Base-by-base conservation (phyloP, 1,140 invertebrate genomes). In the Geopemphigus sp. region DNA sequence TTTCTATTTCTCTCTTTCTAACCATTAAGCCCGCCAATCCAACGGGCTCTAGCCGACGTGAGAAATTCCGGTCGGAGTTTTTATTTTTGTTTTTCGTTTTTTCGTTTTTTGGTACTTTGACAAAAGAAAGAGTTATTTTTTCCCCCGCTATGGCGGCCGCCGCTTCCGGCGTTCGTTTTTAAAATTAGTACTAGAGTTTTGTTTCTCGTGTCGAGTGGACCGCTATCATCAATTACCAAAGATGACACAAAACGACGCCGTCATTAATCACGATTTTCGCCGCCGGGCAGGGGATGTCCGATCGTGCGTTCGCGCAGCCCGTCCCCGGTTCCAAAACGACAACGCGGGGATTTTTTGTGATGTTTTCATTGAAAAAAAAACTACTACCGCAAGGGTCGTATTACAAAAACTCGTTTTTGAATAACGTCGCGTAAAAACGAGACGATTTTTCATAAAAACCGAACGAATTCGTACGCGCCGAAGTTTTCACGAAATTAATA, bases 221-320 rank as follows among this genome's bases (percentile, higher is more conserved):
- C 74, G 45, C 74, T 61, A 78, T 78, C 74, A 78, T 78, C 74
- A 78, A 78, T 78, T 78, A 78, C 74, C 74, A 63, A 78, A 78
- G 57, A 78, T 63, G 74, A 78, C 74, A 78, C 74, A 50, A 50
- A 61, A 78, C 74, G 74, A 78, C 57, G 53, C 47, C 22, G 74
- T 78, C 74, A 78, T 78, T 78, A 63, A 78, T 78, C 74, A 78
- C 57, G 54, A 63, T 61, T 78, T 78, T 78, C 45, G 74, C 57
- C 26, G 54, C 29, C 29, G 45, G 56, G 57, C 22, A 78, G 45
- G 74, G 56, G 39, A 78, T 78, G 72, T 76, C 72, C 72, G 54
- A 76, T 76, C 72, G 72, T n/a, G 53, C 72, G 4, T 59, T 59
- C 59, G 53, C 45, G 32, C 32, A 45, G 53, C 54, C 29, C 54